Evolutionary conservation across 1,140 invertebrate genomes (phyloP), one percentile per base, ranked within the genome.

Genomic region (Drosophila tsacasi): DNA sequence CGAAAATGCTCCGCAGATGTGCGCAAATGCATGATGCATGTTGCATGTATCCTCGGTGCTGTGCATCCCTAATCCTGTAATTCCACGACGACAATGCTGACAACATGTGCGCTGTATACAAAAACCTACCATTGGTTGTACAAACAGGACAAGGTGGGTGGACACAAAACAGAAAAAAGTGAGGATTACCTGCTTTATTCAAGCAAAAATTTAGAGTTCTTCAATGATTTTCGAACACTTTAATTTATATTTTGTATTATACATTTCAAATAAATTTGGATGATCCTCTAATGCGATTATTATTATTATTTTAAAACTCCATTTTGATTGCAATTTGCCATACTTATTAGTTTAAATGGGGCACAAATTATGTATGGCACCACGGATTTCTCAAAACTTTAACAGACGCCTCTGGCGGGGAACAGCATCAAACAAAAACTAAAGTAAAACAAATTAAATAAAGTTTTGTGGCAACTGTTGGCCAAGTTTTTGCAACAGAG

Each of bases 391-490:
- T 15, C 7, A 27, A 32, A 49, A 69, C 50, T 49, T 40, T 25
- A 46, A 15, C 23, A 17, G 27, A 27, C 35, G 52, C 44, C 35
- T 49, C 15, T 23, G 69, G 66, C 30, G 8, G 12, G n/a, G 21
- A 60, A 73, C 35, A 60, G 21, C 35, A 21, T n/a, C 40, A 35
- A 52, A 17, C 35, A n/a, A 21, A 74, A 52, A 60, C 37, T 23
- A 42, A 50, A 42, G 32, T 42, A 47, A 37, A 72, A 30, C 44
- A 73, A 73, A 59, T 63, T 63, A 42, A 74, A 74, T 55, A 55
- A 75, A 64, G 72, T 75, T 74, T 64, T 68, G 63, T 40, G 35
- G 57, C 74, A 77, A 76, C 32, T 68, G 47, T 57, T 76, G 52
- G 71, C 32, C 73, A 67, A 74, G 69, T 63, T 64, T 63, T 44